Evolutionary conservation across 37 sponge, comb jelly and placozoan genomes (phyloP), one percentile per base, ranked within the genome.

Genomic region (Theonella swinhoei): DNA sequence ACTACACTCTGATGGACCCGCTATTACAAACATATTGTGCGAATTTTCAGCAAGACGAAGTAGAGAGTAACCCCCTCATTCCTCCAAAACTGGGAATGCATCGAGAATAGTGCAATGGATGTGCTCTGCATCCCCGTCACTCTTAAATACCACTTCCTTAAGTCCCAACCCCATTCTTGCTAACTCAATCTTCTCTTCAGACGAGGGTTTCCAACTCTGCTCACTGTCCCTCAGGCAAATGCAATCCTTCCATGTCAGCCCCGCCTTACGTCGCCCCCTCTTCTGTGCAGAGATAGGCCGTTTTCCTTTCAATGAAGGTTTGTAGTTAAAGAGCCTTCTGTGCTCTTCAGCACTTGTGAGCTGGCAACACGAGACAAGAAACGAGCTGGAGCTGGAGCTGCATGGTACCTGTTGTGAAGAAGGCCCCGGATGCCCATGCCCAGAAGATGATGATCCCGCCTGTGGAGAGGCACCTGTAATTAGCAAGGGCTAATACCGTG

Each of bases 41-140:
- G 81, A 68, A 81, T 67, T 81, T 30, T 43, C 81, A 41, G 72
- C 77, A 30, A 81, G 60, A 0, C 72, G 70, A 5, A 81, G 54
- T 20, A 81, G 70, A 1, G 81, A 26, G 61, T 81, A 70, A 0
- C 81, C 81, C 24, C 81, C 81, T 26, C 81, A 68, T 22, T 17
- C 2, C 43, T 81, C 71, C 3, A 81, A 41, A 1, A 28, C 59
- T 31, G 72, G 81, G 40, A 7, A 81, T 23, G 68, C 41, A 3
- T 30, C 14, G 19, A 81, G n/a, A 0, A 81, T 3, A 11, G 25
- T 32, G 19, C 34, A 39, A 31, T 70, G 81, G 4, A 81, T 47
- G 40, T 68, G 70, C 3, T 42, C 71, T 3, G 72, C 72, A 5
- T 39, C 71, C 1, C 81, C 81, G 29, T 68, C 81, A 47, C 31